Conservation (phyloP, 2,797 vertebrate species). For the Coracias cyanogaster region DNA sequence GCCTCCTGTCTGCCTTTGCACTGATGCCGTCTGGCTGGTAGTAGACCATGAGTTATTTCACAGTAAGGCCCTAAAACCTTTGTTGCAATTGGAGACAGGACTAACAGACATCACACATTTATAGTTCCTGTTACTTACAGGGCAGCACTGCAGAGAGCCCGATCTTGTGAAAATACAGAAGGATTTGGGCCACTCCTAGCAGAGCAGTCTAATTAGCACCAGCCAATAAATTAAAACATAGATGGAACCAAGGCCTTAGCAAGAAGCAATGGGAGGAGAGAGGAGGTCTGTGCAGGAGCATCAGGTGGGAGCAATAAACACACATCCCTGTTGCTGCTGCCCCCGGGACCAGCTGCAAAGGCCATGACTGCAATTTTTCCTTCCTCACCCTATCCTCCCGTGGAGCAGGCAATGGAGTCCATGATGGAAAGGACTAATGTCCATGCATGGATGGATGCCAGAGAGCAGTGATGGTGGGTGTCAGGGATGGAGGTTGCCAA, state of each 20-base stretch:
- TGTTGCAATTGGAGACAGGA: not conserved
- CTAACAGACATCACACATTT: not conserved
- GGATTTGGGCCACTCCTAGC: not conserved
- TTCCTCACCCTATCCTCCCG: not conserved
- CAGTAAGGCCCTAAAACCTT: not conserved
- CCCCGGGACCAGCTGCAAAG: not conserved
- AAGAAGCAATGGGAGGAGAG: not conserved
- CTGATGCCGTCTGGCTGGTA: not conserved
- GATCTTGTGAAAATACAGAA: not conserved
- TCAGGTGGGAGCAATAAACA: not conserved
- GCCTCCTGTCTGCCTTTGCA: not conserved
- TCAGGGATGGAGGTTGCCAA: not conserved
- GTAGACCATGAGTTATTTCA: not conserved
- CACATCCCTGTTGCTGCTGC: not conserved
- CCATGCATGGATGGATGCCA: not conserved
- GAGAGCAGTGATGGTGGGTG: not conserved
- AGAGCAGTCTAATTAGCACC: not conserved
- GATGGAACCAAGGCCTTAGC: not conserved
- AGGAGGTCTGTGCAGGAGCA: not conserved
- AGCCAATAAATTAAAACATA: not conserved
- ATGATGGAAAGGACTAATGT: not conserved
- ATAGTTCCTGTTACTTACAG: not conserved
- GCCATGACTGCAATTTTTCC: not conserved
- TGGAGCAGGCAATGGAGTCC: not conserved
- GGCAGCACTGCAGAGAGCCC: not conserved